Evolutionary conservation across 2,113 vertebrate genomes (phyloP).

Genomic region (Centropus bengalensis): DNA sequence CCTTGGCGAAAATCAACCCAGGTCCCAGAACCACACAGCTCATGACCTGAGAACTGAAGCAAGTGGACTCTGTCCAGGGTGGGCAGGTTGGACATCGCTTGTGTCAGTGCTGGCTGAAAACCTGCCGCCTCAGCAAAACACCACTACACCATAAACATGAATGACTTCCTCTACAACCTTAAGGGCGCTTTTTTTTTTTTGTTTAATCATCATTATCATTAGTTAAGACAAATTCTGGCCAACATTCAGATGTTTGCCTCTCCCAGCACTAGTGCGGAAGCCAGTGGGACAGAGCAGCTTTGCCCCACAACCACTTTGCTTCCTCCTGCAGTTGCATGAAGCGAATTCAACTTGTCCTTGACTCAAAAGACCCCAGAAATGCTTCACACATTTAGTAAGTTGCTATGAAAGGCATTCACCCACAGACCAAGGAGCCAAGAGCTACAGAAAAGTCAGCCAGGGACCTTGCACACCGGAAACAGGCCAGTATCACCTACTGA

Average conservation of each 20-base stretch:
- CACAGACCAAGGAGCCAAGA: neutral
- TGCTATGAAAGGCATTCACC: neutral
- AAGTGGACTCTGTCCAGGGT: neutral
- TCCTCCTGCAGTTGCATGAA: neutral
- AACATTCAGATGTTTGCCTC: neutral
- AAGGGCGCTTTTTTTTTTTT: neutral
- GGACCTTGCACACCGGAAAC: neutral
- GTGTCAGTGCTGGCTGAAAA: neutral
- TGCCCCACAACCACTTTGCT: neutral
- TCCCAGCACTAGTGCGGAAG: neutral
- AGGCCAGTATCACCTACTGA: neutral
- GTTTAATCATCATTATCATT: neutral
- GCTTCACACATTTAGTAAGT: neutral
- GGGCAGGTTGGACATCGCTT: neutral
- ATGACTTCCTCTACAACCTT: neutral
- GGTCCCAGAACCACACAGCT: neutral
- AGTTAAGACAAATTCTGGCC: neutral
- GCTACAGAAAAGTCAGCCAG: neutral
- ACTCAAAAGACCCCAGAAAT: neutral
- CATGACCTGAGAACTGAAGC: accelerated
- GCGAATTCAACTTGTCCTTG: neutral
- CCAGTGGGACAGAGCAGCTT: neutral
- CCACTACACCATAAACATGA: neutral
- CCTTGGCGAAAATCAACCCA: neutral
- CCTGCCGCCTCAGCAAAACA: neutral